Conservation (phyloP, 2,113 vertebrate genomes). For the Dipodomys ordii region DNA sequence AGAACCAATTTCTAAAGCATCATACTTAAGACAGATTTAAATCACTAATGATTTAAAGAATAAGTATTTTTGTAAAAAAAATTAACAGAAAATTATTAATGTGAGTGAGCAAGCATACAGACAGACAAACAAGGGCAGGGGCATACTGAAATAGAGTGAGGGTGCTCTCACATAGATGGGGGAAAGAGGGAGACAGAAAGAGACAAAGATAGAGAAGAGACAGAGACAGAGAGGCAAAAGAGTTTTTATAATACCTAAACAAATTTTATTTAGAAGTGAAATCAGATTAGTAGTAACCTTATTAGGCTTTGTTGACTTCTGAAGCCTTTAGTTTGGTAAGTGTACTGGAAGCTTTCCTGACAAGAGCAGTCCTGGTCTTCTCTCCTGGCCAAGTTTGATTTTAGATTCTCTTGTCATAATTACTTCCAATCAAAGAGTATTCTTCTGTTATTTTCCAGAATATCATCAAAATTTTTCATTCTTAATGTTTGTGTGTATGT, state of each 20-base stretch:
- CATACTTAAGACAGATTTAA: constrained; percentile 30
- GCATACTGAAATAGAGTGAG: no score
- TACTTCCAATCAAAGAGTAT: not conserved
- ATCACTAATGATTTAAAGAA: not conserved
- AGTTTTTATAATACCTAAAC: not conserved
- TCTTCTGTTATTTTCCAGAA: not conserved
- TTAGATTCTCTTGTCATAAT: not conserved
- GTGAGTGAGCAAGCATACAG: no score
- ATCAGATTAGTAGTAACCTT: not conserved
- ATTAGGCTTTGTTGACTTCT: not conserved
- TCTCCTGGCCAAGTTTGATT: not conserved
- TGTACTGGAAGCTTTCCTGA: not conserved
- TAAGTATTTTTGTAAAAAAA: no score
- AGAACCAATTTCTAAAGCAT: not conserved
- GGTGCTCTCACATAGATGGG: no score
- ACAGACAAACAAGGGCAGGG: no score
- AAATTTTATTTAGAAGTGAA: constrained; percentile 9
- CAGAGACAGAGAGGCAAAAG: no score
- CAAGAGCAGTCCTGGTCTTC: not conserved
- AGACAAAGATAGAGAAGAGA: no score
- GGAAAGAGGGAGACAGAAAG: no score
- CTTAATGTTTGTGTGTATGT: not conserved
- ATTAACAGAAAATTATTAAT: no score
- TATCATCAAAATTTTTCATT: not conserved
- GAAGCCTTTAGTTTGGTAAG: not conserved